phyloP scores from a whole-genome alignment of 2,797 vertebrate genomes.

The Tapera naevia region DNA sequence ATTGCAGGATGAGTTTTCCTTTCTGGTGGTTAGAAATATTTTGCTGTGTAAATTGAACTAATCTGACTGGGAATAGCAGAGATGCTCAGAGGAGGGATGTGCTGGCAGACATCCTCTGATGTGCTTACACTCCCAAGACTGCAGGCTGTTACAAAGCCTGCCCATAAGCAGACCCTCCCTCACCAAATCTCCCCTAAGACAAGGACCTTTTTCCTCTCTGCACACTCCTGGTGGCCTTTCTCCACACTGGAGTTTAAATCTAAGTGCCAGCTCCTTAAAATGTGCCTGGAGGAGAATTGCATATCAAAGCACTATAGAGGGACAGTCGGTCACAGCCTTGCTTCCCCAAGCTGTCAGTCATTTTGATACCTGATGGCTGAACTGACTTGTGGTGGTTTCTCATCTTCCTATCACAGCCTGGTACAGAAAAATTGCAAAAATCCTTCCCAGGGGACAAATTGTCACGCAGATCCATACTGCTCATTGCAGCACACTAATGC shows the following conservation, averaged over 20 bases:
- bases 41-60: neutral
- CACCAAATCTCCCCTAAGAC: neutral
- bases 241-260: neutral
- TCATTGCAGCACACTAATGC: neutral
- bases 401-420: neutral
- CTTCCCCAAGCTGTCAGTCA: neutral
- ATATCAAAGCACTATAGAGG: neutral
- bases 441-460: neutral
- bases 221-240: neutral
- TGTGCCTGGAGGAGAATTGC: neutral
- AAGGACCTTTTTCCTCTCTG: neutral
- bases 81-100: neutral
- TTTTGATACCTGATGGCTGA: neutral
- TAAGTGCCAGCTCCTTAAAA: neutral
- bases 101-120: neutral
- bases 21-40: neutral
- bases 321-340: neutral
- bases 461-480: neutral
- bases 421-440: neutral
- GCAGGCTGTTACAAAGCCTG: neutral
- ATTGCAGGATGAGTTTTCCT: neutral
- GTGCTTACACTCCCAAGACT: neutral
- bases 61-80: neutral
- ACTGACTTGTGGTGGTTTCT: neutral
- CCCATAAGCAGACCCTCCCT: neutral